Base-by-base conservation (phyloP, 2,113 vertebrate genomes). In the Pygoscelis antarcticus region DNA sequence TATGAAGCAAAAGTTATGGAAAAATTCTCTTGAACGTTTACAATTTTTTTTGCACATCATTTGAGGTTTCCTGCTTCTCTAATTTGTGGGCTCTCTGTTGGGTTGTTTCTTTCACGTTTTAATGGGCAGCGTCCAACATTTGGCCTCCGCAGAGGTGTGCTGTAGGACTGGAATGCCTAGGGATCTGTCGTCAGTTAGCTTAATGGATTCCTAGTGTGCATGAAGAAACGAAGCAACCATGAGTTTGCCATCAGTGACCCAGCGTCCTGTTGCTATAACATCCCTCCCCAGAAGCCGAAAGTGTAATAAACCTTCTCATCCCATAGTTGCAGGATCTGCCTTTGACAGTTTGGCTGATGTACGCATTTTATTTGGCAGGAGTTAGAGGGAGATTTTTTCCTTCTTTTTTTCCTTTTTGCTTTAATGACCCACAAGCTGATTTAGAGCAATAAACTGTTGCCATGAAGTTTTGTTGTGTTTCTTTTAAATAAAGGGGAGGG, bases 51-150 rank as follows among this genome's bases (percentile, higher is more conserved):
- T 97, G 96, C 97, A 97, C 96, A 91, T 97, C 96, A 83, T 96
- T 97, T 97, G 98, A 97, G 96, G 97, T 97, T 98, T 97, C 98
- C 98, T 97, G 96, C 89, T 55, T 77, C 95, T 94, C 95, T 94
- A 83, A 95, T 93, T 89, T 94, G 96, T 44, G 95, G 95, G 95
- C 90, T 95, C 89, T 96, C 93, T 19, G 84, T 72, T 87, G 95
- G 95, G 97, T 74, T 68, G 92, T 78, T 87, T 29, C 93, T 88
- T 94, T 96, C 93, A 76, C 30, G 2, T 93, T 93, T 83, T 66
- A 85, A 77, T 77, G 96, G 97, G 97, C 94, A 93, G 25, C 14
- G 57, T 83, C 94, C 95, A 40, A 90, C 54, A 10, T 26, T 54
- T n/a, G 93, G 96, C 96, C 93, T 69, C 5, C 1, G 60, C 83